Evolutionary conservation across 2,888 invertebrate species (phyloP).

Genomic region (Athrips mouffetella): DNA sequence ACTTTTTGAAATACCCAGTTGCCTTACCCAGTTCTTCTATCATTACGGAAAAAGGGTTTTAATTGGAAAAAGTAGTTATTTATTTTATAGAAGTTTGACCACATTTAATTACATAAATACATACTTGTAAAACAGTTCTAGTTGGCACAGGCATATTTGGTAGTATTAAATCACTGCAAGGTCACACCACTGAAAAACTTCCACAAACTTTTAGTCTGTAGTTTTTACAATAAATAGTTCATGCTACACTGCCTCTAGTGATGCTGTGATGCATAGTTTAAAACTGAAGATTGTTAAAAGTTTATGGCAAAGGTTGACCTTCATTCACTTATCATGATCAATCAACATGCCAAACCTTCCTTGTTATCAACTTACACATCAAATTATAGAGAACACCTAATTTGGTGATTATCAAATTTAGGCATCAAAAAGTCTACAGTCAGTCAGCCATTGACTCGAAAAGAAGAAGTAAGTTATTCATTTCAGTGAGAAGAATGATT

Average conservation of each 20-base stretch:
- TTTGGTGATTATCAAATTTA: not conserved
- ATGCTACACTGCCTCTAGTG: no score
- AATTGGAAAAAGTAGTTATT: no score
- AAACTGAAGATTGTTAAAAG: not conserved
- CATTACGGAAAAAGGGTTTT: no score
- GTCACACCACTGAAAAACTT: not conserved
- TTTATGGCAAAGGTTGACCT: not conserved
- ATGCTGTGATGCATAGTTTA: not conserved
- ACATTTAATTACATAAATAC: no score
- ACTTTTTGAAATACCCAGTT: no score
- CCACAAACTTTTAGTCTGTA: not conserved
- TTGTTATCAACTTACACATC: not conserved
- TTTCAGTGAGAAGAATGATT: no score
- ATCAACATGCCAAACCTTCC: conserved; percentile 9
- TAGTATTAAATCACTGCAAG: not conserved
- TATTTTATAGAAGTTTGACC: no score
- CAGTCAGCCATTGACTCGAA: no score
- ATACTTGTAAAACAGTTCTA: not conserved
- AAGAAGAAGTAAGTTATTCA: no score
- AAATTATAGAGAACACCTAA: not conserved
- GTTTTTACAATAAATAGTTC: not conserved
- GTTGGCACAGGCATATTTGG: conserved; percentile 1
- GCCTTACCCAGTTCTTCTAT: no score
- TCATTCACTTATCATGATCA: conserved; percentile 8
- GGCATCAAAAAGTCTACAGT: no score